A percentile compares a stretch with the other conserved stretches of the same genome.
These are phyloP conservation scores for Oplegnathus fasciatus DNA, from an alignment of 2,113 vertebrate genomes.

Conservation along the genomic window DNA sequence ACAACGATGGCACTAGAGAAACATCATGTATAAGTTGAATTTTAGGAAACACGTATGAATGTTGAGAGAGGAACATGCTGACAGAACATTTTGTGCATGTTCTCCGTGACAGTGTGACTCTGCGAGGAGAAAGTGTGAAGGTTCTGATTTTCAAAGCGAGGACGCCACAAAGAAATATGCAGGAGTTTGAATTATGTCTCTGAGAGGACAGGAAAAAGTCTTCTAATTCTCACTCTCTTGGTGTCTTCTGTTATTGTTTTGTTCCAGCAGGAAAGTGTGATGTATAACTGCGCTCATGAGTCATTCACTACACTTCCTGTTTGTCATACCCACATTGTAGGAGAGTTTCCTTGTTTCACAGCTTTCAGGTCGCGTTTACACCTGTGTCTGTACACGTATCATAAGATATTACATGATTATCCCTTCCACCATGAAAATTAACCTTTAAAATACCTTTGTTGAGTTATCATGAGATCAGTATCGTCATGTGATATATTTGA, in stretches of 20 bases:
- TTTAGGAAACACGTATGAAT: neutral
- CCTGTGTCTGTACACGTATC: neutral
- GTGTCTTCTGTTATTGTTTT: constrained; percentile 54
- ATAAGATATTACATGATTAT: neutral
- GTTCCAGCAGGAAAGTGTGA: constrained; percentile 62
- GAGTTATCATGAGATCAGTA: neutral
- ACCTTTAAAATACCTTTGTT: constrained; percentile 5
- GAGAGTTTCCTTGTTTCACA: constrained; percentile 40
- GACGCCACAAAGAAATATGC: neutral
- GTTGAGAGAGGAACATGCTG: neutral
- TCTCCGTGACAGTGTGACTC: constrained; percentile 22
- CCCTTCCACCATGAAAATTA: neutral
- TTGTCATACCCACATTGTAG: constrained; percentile 39
- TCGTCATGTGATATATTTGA: constrained; percentile 26
- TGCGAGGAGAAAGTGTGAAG: constrained; percentile 2
- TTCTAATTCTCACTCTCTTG: neutral
- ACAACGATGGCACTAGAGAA: neutral
- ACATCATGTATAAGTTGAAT: neutral
- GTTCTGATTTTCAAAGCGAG: constrained; percentile 17
- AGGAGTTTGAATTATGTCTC: neutral
- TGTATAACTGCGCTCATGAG: constrained; percentile 44
- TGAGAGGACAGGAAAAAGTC: neutral
- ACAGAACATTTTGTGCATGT: constrained; percentile 48
- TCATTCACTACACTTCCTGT: constrained; percentile 71
- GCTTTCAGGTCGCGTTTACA: neutral